phyloP scores from a whole-genome alignment of 53 echinoderm and acorn worm genomes.

The Astropecten irregularis region DNA sequence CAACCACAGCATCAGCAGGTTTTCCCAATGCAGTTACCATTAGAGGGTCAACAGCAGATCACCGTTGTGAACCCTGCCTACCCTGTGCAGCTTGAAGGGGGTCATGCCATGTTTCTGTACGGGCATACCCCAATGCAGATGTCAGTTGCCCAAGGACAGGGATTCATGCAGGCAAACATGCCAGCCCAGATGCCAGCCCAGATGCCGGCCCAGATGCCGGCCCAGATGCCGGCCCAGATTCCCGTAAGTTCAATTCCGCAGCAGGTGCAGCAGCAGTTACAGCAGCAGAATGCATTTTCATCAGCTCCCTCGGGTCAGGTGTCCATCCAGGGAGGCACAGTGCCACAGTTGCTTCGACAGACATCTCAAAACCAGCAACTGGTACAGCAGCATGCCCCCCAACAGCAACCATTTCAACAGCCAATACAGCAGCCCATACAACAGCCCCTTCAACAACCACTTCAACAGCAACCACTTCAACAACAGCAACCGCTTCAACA shows the following conservation, averaged over 20 bases:
- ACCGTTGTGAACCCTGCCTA: not conserved
- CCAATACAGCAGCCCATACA: too few relatives aligned
- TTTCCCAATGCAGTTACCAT: not conserved
- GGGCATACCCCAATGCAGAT: not conserved
- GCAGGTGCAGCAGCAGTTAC: slow-evolving; percentile 3
- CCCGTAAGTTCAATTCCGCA: not conserved
- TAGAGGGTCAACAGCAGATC: slow-evolving; percentile 28
- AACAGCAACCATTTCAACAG: slow-evolving; percentile 8
- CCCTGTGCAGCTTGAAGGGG: slow-evolving; percentile 19
- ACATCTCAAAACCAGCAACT: slow-evolving; percentile 42
- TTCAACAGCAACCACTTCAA: not conserved
- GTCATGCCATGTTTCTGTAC: not conserved
- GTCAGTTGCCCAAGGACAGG: slow-evolving; percentile 11
- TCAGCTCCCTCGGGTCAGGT: not conserved
- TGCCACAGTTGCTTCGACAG: slow-evolving; percentile 27
- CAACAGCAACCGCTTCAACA: slow-evolving; percentile 31
- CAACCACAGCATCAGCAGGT: slow-evolving; percentile 28
- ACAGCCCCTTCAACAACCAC: not conserved
- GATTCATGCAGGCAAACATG: not conserved
- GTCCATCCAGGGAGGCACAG: slow-evolving; percentile 8
- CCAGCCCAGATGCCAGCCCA: not conserved
- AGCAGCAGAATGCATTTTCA: slow-evolving; percentile 4
- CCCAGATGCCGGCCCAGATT: slow-evolving; percentile 3
- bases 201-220: not conserved
- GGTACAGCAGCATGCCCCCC: slow-evolving; percentile 18